Percentiles rank a stretch among this genome's conserved stretches.
These are phyloP conservation scores for Sebastes nivosus DNA, from an alignment of 2,797 vertebrate species.

Conservation along the genomic window DNA sequence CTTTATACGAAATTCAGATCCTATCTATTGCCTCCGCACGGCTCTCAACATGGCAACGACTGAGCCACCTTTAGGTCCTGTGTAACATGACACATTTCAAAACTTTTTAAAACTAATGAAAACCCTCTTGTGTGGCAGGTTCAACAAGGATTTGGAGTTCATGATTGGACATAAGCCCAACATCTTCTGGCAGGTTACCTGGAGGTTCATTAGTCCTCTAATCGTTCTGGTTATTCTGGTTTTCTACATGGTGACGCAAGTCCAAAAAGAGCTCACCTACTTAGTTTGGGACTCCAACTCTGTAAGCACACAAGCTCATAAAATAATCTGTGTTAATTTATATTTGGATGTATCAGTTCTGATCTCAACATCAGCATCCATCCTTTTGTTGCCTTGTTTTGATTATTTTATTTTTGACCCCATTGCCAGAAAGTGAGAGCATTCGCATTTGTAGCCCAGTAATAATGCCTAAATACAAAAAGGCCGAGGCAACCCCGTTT, in stretches of 20 bases:
- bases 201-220: slow-evolving; percentile 88
- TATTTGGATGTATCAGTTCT: neutral
- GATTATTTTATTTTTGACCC: neutral
- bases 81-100: neutral
- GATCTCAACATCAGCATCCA: neutral
- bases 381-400: slow-evolving; percentile 60
- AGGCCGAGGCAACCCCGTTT: neutral
- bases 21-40: too few relatives aligned
- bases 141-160: slow-evolving; percentile 89
- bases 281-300: slow-evolving; percentile 85
- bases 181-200: slow-evolving; percentile 91
- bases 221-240: slow-evolving; percentile 89
- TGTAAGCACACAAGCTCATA: slow-evolving; percentile 76
- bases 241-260: slow-evolving; percentile 87
- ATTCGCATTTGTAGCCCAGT: neutral
- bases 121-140: slow-evolving; percentile 74
- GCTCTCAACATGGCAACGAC: too few relatives aligned
- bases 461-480: neutral
- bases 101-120: neutral
- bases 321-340: neutral
- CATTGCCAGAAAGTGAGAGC: neutral
- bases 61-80: too few relatives aligned
- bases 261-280: slow-evolving; percentile 80
- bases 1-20: too few relatives aligned
- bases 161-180: slow-evolving; percentile 91